phyloP scores from a whole-genome alignment of 2,113 vertebrate species.

The Gopherus evgoodei region DNA sequence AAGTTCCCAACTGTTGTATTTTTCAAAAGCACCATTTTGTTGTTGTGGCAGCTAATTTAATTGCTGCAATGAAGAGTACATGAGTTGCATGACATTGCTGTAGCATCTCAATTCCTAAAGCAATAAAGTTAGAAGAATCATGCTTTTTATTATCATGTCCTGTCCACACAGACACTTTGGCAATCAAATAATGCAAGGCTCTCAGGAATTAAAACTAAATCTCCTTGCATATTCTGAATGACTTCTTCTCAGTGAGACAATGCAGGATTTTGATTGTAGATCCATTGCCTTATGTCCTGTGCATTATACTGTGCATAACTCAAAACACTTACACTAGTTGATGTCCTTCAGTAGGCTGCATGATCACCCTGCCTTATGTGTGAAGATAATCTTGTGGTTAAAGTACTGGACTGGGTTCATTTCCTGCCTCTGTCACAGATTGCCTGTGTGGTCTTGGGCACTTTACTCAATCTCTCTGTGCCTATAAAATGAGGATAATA shows the following conservation, averaged over 20 bases:
- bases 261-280: not conserved
- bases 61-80: not conserved
- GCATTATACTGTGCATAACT: not conserved
- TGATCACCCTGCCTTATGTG: not conserved
- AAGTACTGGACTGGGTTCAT: not conserved
- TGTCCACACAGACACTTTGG: rapidly evolving
- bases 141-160: not conserved
- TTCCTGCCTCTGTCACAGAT: not conserved
- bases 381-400: rapidly evolving
- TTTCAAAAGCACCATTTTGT: not conserved
- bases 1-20: not conserved
- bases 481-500: not conserved
- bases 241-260: not conserved
- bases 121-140: rapidly evolving
- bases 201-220: not conserved
- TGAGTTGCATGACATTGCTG: not conserved
- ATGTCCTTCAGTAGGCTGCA: not conserved
- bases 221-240: not conserved
- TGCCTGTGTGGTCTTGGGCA: not conserved
- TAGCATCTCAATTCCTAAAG: not conserved
- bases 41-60: not conserved
- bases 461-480: rapidly evolving
- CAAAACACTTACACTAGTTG: not conserved
- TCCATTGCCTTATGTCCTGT: not conserved
- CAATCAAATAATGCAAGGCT: not conserved